Conservation (phyloP, 2,888 invertebrate genomes). For the Megalurothrips usitatus region DNA sequence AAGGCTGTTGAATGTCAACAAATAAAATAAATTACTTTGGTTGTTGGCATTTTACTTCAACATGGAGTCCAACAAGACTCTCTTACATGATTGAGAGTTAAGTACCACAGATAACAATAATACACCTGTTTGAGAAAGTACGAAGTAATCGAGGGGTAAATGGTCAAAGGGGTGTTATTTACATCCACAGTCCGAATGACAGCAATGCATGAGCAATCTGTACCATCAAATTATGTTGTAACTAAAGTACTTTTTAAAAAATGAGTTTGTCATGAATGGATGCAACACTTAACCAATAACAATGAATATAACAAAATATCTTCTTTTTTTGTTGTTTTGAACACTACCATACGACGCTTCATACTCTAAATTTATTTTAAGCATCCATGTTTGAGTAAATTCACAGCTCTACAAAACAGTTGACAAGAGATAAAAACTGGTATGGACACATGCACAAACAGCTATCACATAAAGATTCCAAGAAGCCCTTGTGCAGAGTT, state of each 20-base stretch:
- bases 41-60: background rate
- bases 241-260: slow-evolving; percentile 1
- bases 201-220: background rate
- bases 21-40: background rate
- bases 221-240: background rate
- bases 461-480: background rate
- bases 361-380: background rate
- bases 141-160: background rate
- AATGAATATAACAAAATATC: slow-evolving; percentile 6
- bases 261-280: background rate
- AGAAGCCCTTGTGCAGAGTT: background rate
- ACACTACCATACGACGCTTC: background rate
- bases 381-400: background rate
- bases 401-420: slow-evolving; percentile 15
- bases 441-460: background rate
- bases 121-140: background rate
- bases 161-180: background rate
- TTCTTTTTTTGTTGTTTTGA: background rate
- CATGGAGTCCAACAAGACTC: background rate
- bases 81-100: background rate
- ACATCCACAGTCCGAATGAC: background rate
- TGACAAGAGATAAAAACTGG: background rate
- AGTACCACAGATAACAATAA: slow-evolving; percentile 6
- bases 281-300: background rate
- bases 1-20: background rate